phyloP scores from a whole-genome alignment of 2,113 vertebrate genomes.

The Arothron firmamentum region DNA sequence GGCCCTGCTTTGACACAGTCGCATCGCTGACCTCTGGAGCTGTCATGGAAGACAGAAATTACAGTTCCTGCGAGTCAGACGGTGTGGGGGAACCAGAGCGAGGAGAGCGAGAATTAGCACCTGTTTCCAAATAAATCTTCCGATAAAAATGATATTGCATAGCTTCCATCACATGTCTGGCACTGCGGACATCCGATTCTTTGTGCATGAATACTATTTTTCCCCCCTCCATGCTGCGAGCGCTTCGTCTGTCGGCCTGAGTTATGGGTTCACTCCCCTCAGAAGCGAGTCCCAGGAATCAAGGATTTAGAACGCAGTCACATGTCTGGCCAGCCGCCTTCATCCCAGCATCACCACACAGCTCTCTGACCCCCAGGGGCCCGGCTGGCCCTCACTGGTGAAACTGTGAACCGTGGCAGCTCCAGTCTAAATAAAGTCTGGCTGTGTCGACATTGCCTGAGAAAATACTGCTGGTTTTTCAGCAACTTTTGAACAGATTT shows the following conservation, averaged over 20 bases:
- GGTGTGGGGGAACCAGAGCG: conserved; percentile 40
- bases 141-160: conserved; percentile 48
- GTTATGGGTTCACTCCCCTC: conserved; percentile 18
- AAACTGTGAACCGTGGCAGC: conserved; percentile 63
- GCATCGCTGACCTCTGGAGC: conserved; percentile 57
- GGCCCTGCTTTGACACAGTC: conserved; percentile 60
- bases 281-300: conserved; percentile 35
- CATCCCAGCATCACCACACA: conserved; percentile 38
- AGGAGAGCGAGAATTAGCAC: conserved; percentile 46
- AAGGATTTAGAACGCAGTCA: conserved; percentile 54
- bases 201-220: background rate
- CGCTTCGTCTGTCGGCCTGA: conserved; percentile 27
- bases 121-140: conserved; percentile 69
- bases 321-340: conserved; percentile 53
- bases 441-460: conserved; percentile 4
- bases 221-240: conserved; percentile 32
- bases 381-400: conserved; percentile 45
- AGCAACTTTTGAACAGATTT: background rate
- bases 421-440: conserved; percentile 60
- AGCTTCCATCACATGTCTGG: conserved; percentile 37
- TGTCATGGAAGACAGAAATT: conserved; percentile 45
- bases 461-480: background rate
- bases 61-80: conserved; percentile 63
- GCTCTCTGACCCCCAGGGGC: conserved; percentile 55
- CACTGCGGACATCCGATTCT: conserved; percentile 57